Conservation (phyloP, 2,888 invertebrate species). For the Chironomus riparius region DNA sequence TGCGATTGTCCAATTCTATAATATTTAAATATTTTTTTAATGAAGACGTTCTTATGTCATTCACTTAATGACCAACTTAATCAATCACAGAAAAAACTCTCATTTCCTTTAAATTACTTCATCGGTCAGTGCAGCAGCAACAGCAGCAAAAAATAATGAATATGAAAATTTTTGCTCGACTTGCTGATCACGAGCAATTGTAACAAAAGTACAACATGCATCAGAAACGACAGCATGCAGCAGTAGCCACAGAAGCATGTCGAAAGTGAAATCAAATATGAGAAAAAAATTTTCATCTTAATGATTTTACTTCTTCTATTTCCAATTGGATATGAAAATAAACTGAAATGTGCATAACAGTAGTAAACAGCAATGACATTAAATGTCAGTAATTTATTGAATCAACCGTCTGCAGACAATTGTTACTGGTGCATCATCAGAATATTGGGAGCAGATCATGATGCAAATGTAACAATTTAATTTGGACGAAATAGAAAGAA, state of each 20-base stretch:
- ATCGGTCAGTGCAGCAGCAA: not conserved
- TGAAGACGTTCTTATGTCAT: too few relatives aligned
- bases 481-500: not conserved
- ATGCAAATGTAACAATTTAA: not conserved
- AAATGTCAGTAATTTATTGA: not conserved
- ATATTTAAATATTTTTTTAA: too few relatives aligned
- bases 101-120: not conserved
- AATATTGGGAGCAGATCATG: too few relatives aligned
- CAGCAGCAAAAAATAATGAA: not conserved
- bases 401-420: not conserved
- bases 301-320: not conserved
- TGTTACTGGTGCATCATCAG: too few relatives aligned
- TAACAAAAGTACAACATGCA: not conserved
- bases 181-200: not conserved
- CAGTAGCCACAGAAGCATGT: not conserved
- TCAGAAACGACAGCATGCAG: not conserved
- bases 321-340: not conserved
- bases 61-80: too few relatives aligned
- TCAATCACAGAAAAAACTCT: not conserved
- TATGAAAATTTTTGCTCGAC: not conserved
- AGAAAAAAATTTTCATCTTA: not conserved
- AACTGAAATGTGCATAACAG: too few relatives aligned
- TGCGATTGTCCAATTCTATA: too few relatives aligned
- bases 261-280: not conserved
- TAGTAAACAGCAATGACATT: not conserved